Evolutionary conservation across 2,113 vertebrate genomes (phyloP).

Genomic region (Sander vitreus): DNA sequence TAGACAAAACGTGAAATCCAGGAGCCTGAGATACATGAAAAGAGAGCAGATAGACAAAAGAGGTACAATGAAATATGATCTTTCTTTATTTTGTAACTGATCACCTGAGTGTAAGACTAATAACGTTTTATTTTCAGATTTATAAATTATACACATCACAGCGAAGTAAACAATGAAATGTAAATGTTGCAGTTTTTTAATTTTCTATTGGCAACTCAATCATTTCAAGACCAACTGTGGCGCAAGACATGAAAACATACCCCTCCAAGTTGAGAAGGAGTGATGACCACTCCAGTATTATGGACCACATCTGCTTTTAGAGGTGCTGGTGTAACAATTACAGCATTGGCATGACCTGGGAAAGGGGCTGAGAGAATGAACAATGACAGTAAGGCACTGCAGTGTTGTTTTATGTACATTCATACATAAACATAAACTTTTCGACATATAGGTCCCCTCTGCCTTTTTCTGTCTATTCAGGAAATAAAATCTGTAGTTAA

Average conservation of each 20-base stretch:
- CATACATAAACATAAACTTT: neutral
- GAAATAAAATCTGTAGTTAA: neutral
- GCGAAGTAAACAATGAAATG: neutral
- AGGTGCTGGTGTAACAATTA: slow-evolving; percentile 90
- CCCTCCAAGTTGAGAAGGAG: slow-evolving; percentile 86
- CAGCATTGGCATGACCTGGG: slow-evolving; percentile 86
- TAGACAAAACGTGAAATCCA: slow-evolving; percentile 84
- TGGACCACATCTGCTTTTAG: slow-evolving; percentile 89
- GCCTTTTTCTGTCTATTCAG: neutral
- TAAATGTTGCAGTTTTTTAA: neutral
- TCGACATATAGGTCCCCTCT: neutral
- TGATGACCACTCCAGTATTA: slow-evolving; percentile 88
- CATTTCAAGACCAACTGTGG: neutral
- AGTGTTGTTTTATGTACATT: neutral
- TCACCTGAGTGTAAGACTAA: neutral
- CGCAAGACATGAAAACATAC: slow-evolving; percentile 77
- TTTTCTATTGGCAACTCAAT: neutral
- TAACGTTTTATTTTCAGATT: neutral
- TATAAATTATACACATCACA: neutral
- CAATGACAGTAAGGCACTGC: neutral
- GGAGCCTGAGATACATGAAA: slow-evolving; percentile 79
- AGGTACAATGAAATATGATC: neutral
- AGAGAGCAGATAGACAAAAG: neutral
- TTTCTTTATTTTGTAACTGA: neutral
- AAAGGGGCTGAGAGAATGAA: slow-evolving; percentile 84